A percentile compares a stretch with the other conserved stretches of the same genome.
Conservation (phyloP, 1,140 invertebrate genomes). For the Microplitis mediator region DNA sequence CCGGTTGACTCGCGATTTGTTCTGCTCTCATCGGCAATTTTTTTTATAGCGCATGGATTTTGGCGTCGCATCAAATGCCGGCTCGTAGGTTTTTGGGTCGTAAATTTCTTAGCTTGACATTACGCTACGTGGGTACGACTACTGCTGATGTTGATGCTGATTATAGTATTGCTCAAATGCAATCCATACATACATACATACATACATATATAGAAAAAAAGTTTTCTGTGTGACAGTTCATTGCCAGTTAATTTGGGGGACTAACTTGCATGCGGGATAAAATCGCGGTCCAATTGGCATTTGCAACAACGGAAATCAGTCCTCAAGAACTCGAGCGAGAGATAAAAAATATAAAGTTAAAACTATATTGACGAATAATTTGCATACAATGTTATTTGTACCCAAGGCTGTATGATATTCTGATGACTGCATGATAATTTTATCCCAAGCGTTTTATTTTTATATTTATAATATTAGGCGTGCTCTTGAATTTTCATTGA, state of each 20-base stretch:
- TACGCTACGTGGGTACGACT: neutral
- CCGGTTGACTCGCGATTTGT: neutral
- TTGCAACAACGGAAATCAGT: neutral
- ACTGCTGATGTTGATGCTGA: neutral
- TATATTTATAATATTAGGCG: neutral
- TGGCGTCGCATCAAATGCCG: constrained; percentile 24
- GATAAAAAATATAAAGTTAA: neutral
- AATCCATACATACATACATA: neutral
- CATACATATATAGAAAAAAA: neutral
- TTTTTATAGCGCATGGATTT: constrained; percentile 28
- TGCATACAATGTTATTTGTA: too few relatives aligned
- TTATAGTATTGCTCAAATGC: neutral
- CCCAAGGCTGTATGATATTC: too few relatives aligned
- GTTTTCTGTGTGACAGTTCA: constrained; percentile 5
- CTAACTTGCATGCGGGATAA: neutral
- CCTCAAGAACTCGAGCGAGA: neutral
- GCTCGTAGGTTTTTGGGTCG: constrained; percentile 8
- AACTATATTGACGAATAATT: neutral
- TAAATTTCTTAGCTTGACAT: constrained; percentile 22
- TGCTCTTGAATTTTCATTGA: neutral
- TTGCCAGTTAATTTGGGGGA: neutral
- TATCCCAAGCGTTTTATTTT: neutral
- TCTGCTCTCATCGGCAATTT: constrained; percentile 8
- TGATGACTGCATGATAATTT: neutral
- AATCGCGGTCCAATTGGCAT: neutral